Evolutionary conservation across 2,113 vertebrate species (phyloP).

Genomic region (Chloropsis cyanopogon): DNA sequence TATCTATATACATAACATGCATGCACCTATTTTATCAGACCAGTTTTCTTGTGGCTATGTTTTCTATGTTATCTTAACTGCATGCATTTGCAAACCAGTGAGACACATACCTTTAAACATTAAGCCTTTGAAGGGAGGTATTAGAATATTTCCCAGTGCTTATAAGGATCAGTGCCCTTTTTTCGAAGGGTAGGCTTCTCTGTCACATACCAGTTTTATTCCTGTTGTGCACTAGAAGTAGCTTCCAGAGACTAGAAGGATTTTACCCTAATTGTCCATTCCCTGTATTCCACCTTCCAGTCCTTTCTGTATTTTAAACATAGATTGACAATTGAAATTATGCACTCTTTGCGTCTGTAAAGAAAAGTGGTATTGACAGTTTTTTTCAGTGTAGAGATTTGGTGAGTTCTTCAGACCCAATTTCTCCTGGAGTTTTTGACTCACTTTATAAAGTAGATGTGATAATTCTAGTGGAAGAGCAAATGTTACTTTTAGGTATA

Average conservation of each 20-base stretch:
- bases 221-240: neutral
- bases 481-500: neutral
- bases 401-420: neutral
- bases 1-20: neutral
- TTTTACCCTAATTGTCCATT: conserved; percentile 30
- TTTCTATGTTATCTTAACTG: neutral
- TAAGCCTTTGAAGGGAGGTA: neutral
- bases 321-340: neutral
- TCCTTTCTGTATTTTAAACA: neutral
- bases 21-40: neutral
- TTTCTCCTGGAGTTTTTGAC: neutral
- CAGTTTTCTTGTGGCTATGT: neutral
- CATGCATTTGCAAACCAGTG: neutral
- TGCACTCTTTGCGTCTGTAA: neutral
- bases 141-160: neutral
- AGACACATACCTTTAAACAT: neutral
- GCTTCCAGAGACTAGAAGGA: neutral
- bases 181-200: neutral
- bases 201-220: neutral
- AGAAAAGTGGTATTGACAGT: conserved; percentile 55
- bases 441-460: neutral
- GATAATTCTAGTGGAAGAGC: neutral
- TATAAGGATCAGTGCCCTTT: neutral
- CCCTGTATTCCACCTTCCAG: neutral
- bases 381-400: neutral